Evolutionary conservation across 1,140 invertebrate species (phyloP), one percentile per base, ranked within the genome.

Genomic region (Meloidogyne chitwoodi): DNA sequence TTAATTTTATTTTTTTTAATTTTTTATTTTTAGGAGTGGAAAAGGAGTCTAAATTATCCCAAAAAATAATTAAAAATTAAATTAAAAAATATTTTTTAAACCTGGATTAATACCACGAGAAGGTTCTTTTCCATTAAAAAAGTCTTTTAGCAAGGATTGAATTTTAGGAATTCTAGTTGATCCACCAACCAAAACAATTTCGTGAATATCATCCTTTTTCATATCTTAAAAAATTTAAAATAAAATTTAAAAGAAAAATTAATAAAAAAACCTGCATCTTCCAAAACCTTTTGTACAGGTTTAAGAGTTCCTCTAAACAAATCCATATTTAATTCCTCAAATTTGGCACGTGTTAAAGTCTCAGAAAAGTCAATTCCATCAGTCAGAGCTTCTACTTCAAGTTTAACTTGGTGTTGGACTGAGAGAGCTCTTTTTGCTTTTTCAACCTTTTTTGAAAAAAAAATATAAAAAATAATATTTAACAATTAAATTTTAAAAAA

Each of bases 331-430:
- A 99, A 89, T 89, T 99, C 97, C 88, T 99, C 97, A 88, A 99
- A 99, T 90, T 98, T 98, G 84, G 97, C 96, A 85, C 97, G 91
- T 75, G 97, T 99, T 63, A 99, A 90, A 14, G 94, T 96, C 89
- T 99, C 96, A n/a, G 93, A 95, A 91, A 99, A 99, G 87, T 99
- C 96, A 86, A 98, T 95, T 83, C 96, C 95, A 87, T 99, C 96
- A 85, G 93, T 98, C 91, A 99, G 93, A 19, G 94, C 96, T 90
- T 99, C 97, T 87, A 99, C 98, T 90, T 99, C 96, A 87, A 99
- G 95, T 88, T 93, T 93, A 76, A 96, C 94, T 79, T 79, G 80
- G 48, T 80, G 77, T 81, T 93, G 93, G 63, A 93, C 92, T 75
- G 94, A 96, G 69, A 99, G 90, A 56, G 94, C 94, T 87, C 96